These are phyloP conservation scores for Campoletis sonorensis DNA, from an alignment of 1,140 invertebrate species.

Conservation along the genomic window DNA sequence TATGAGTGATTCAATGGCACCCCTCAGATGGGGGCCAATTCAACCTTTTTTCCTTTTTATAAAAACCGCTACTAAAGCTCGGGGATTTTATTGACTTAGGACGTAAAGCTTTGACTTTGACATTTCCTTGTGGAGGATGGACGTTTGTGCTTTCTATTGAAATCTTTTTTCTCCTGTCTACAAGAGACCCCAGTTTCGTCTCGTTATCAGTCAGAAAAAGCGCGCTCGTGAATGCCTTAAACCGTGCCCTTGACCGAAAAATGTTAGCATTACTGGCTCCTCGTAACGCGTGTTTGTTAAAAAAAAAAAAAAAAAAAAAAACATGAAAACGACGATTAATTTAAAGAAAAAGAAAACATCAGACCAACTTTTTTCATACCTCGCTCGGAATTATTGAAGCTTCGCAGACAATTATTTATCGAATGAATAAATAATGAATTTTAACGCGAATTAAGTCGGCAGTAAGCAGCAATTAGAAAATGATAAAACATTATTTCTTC, in stretches of 20 bases:
- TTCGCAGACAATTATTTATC: too few species aligned
- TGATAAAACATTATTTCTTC: too few species aligned
- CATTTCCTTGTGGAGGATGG: background rate
- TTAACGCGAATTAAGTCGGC: too few species aligned
- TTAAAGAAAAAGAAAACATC: background rate
- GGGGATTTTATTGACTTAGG: background rate
- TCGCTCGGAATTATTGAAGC: too few species aligned
- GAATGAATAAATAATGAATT: too few species aligned
- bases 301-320: too few species aligned
- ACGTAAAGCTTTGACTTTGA: background rate
- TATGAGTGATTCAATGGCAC: too few species aligned
- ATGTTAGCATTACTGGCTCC: background rate
- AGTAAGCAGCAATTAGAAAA: too few species aligned
- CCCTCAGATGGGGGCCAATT: too few species aligned
- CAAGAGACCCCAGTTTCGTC: background rate
- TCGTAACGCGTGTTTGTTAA: background rate
- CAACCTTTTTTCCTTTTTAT: too few species aligned
- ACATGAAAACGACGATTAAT: too few species aligned
- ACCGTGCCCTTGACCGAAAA: background rate
- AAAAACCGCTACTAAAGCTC: background rate
- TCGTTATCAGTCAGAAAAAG: background rate
- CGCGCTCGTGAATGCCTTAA: background rate
- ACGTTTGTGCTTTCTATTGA: background rate
- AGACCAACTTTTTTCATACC: too few species aligned
- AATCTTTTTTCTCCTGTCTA: background rate